Base-by-base conservation (phyloP, 1,140 invertebrate genomes). In the Eupristina koningsbergeri region DNA sequence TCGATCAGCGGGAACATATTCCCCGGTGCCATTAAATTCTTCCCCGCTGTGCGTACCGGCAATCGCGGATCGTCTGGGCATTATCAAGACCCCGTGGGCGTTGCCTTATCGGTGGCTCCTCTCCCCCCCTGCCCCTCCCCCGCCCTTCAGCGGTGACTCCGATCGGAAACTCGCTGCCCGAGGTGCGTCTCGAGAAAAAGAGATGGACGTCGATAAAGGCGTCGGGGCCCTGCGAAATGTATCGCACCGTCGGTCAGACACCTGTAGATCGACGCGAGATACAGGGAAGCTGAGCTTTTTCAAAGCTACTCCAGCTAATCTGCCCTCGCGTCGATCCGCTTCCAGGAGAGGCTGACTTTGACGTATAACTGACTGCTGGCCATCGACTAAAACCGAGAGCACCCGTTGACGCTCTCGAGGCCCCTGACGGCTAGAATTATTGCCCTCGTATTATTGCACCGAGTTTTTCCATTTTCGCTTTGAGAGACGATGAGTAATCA, bases 11-110 rank as follows among this genome's bases (percentile, higher is more conserved):
- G 39, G n/a, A 80, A 50, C 22, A 26, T 47, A 73, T 80, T 80
- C 67, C 67, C 63, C 45, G 47, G n/a, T 73, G 64, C 50, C 47
- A 80, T 80, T 80, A 80, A 73, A 67, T 58, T 13, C n/a, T 71
- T 69, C 29, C 78, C 63, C 78, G 78, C 63, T 69, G 78, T 29
- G 78, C 39, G 29, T 15, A 58, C 53, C 53, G 53, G 53, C 22
- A 15, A 36, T 71, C 45, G 63, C 41, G 26, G 39, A 61, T n/a
- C 58, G 45, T 53, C 31, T 34, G 26, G 64, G 34, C n/a, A 63
- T 64, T 64, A 64, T 75, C 73, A 45, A 19, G 34, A 22, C 50
- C 45, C 78, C 78, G 63, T 50, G 53, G 78, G 77, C 77, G 58
- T 79, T 79, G 39, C 77, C 77, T 64, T 79, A 79, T 64, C 61